A percentile compares a stretch with the other conserved stretches of the same genome.
These are phyloP conservation scores for Dipodomys ordii DNA, from an alignment of 2,113 vertebrate genomes.

Conservation along the genomic window DNA sequence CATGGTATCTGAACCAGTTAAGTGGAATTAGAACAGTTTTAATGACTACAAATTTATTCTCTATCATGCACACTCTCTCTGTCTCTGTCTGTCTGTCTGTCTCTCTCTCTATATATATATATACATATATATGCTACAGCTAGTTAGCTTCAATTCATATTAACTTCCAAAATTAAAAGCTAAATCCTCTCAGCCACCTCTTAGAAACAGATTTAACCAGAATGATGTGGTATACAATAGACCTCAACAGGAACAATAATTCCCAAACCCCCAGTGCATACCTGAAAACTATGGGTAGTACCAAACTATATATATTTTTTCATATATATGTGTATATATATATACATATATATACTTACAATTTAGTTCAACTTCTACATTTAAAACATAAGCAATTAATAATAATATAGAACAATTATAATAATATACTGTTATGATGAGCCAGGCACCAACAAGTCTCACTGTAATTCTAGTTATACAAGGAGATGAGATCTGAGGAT, in stretches of 20 bases:
- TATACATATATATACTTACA: background rate
- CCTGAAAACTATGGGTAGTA: background rate
- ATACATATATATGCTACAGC: too few species aligned
- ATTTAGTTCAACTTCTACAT: background rate
- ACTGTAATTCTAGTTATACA: too few species aligned
- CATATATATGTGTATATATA: background rate
- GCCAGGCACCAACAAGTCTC: too few species aligned
- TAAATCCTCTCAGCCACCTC: background rate
- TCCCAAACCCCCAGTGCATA: background rate
- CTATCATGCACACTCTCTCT: background rate
- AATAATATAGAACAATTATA: background rate
- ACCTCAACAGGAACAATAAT: background rate
- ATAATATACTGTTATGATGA: background rate
- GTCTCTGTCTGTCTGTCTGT: too few species aligned
- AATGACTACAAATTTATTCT: background rate
- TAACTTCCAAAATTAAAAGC: background rate
- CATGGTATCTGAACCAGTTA: background rate
- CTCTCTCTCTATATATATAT: too few species aligned
- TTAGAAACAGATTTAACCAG: background rate
- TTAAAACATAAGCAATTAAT: background rate
- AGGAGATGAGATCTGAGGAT: too few species aligned
- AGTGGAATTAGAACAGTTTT: background rate
- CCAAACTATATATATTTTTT: background rate
- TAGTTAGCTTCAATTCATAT: conserved; percentile 9
- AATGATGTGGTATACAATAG: background rate